Percentiles rank a stretch among this genome's conserved stretches.
phyloP scores from a whole-genome alignment of 2,113 vertebrate species.

The Entomyzon cyanotis region DNA sequence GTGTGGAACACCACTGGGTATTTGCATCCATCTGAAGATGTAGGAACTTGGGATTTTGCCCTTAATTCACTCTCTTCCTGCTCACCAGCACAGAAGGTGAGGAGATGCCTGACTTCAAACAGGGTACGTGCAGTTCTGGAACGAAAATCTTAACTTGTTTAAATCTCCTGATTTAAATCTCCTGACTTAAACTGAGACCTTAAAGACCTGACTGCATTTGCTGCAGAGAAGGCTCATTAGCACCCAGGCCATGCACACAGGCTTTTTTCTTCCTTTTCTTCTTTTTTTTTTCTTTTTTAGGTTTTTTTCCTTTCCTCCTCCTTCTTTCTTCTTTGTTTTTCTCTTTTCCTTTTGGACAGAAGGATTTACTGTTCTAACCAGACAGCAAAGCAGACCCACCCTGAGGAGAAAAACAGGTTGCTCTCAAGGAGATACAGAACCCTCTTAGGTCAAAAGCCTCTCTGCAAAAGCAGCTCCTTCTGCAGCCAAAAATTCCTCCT shows the following conservation, averaged over 20 bases:
- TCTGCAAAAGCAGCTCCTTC: background rate
- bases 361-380: constrained; percentile 12
- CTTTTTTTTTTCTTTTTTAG: background rate
- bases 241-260: background rate
- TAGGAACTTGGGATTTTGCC: background rate
- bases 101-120: background rate
- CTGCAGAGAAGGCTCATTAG: background rate
- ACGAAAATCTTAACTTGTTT: background rate
- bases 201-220: background rate
- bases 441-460: background rate
- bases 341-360: background rate
- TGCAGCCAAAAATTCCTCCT: background rate
- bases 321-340: background rate
- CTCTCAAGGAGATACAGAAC: background rate
- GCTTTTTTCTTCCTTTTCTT: background rate
- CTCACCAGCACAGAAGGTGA: background rate
- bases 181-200: background rate
- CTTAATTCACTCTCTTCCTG: background rate
- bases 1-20: background rate
- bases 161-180: background rate
- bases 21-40: background rate
- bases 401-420: background rate
- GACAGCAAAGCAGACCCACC: background rate
- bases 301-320: background rate
- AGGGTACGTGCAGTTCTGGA: background rate